These are phyloP conservation scores for Galemys pyrenaicus DNA, from an alignment of 2,113 vertebrate species.

Conservation along the genomic window DNA sequence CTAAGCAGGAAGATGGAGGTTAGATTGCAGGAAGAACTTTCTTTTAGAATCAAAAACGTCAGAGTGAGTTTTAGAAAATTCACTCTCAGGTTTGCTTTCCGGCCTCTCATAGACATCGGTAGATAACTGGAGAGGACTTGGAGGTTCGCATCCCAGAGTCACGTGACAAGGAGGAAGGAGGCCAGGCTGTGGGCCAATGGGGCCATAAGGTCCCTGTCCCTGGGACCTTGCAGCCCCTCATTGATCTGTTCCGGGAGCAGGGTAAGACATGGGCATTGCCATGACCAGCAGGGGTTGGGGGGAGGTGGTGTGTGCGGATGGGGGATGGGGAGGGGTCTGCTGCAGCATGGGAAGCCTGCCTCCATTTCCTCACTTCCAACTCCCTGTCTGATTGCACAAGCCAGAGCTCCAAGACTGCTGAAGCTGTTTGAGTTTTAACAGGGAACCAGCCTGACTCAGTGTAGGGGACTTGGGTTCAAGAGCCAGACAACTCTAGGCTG, in stretches of 20 bases:
- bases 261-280: neutral
- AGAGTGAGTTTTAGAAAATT: conserved; percentile 1
- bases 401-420: neutral
- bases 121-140: neutral
- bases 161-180: neutral
- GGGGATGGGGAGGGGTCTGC: too few species aligned
- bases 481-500: neutral
- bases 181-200: neutral
- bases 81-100: conserved; percentile 6
- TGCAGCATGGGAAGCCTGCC: neutral
- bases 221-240: neutral
- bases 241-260: neutral
- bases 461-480: neutral
- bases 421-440: neutral
- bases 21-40: neutral
- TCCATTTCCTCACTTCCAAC: neutral
- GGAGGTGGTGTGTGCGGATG: too few species aligned
- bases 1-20: neutral
- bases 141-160: neutral
- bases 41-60: conserved; percentile 32
- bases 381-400: neutral
- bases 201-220: neutral
- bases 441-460: neutral
- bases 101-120: neutral
- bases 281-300: neutral